Evolutionary conservation across 64 coral and sea anemone species (phyloP).

Genomic region (Stylophora pistillata): DNA sequence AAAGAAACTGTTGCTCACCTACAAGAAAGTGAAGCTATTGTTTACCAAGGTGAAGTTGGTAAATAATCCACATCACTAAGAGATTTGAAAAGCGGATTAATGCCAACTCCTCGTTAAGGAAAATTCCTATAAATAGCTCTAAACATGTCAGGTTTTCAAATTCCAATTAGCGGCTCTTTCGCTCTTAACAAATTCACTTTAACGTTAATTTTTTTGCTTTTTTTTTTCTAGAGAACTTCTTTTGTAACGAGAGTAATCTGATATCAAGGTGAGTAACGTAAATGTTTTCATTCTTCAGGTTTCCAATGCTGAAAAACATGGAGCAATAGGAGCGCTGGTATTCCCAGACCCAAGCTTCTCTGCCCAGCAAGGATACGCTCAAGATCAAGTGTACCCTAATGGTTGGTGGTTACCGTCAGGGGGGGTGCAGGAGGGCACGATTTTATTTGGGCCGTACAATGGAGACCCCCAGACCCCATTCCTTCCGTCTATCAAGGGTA

Average conservation of each 20-base stretch:
- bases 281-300: conserved; percentile 25
- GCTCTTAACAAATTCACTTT: too few relatives aligned
- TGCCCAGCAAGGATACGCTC: conserved; percentile 56
- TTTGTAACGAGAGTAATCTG: neutral
- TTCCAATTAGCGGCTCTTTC: too few relatives aligned
- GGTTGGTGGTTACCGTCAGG: conserved; percentile 72
- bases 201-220: too few relatives aligned
- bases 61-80: too few relatives aligned
- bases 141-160: too few relatives aligned
- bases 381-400: conserved; percentile 57
- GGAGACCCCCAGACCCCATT: conserved; percentile 69
- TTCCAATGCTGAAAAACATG: conserved; percentile 43
- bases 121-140: too few relatives aligned
- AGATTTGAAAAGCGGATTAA: too few relatives aligned
- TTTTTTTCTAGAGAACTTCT: too few relatives aligned
- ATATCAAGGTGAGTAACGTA: neutral
- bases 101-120: too few relatives aligned
- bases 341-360: conserved; percentile 73
- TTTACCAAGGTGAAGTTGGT: too few relatives aligned
- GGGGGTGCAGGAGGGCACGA: conserved; percentile 68
- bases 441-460: neutral
- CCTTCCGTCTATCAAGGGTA: conserved; percentile 63
- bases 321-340: conserved; percentile 62
- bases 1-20: too few relatives aligned
- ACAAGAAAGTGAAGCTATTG: too few relatives aligned